Percentiles rank a stretch among this genome's conserved stretches.
Conservation (phyloP, 2,888 invertebrate species). For the Germaria angustata region DNA sequence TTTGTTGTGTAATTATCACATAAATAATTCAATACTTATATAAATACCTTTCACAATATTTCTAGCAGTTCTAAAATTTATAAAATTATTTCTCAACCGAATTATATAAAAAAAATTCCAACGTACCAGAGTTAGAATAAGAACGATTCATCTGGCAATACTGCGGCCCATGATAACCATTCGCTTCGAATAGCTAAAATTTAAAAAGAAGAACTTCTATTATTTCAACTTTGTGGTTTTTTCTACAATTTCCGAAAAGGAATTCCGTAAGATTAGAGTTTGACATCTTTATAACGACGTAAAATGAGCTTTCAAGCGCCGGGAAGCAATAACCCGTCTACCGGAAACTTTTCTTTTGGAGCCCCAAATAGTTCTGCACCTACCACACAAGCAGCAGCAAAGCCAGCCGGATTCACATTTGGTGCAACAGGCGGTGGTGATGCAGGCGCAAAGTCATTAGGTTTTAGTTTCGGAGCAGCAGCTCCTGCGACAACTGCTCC, state of each 20-base stretch:
- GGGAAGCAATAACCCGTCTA: slow-evolving; percentile 94
- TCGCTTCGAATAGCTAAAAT: no score
- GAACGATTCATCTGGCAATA: no score
- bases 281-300: not conserved
- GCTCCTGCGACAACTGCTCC: slow-evolving; percentile 56
- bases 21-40: no score
- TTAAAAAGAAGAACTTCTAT: no score
- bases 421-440: slow-evolving; percentile 64
- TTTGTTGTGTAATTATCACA: no score
- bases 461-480: slow-evolving; percentile 55
- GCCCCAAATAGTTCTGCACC: slow-evolving; percentile 92
- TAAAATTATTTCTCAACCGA: no score
- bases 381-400: slow-evolving; percentile 79
- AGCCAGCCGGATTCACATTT: slow-evolving; percentile 67
- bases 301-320: slow-evolving; percentile 81
- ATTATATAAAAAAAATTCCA: no score
- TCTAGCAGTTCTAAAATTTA: no score
- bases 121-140: no score
- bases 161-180: no score
- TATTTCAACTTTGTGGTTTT: no score
- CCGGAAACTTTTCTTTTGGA: slow-evolving; percentile 95
- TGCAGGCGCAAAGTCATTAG: slow-evolving; percentile 55
- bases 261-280: not conserved
- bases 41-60: no score
- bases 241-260: not conserved